Evolutionary conservation across 2,113 vertebrate genomes (phyloP), one percentile per base, ranked within the genome.

Genomic region (Pteruthius melanotis): DNA sequence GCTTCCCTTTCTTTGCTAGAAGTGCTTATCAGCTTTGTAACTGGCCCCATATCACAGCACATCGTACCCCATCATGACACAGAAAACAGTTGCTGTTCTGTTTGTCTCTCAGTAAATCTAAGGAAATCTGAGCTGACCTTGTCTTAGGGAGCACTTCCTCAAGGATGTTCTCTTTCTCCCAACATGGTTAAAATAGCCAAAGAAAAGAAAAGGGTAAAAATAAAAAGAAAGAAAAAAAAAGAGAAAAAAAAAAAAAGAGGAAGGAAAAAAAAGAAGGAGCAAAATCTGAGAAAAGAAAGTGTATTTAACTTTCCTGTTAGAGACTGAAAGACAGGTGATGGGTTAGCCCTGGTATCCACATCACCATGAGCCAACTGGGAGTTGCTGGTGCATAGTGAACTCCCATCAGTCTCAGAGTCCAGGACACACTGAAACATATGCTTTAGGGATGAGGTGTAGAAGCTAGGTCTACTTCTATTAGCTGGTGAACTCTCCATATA

Each of bases 11-110:
- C 74, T 93, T 69, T 65, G 30, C 74, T 79, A 30, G 2, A 8
- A 82, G 61, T 87, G 76, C 69, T 95, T 77, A 93, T 89, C 91
- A 87, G 89, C 59, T 85, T 82, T 85, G 66, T 90, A 84, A 88
- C 70, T 70, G 53, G 76, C 64, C 64, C 9, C 3, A 0, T 59
- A 92, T 37, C 85, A 85, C 50, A 83, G 35, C 53, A 68, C 49
- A 83, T 75, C 22, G 5, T 50, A 78, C 15, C 17, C 35, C 22
- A 72, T 42, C 53, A 33, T 26, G 85, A 77, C 47, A 86, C 27
- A 86, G 70, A 87, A 85, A 88, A 90, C 44, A 65, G 33, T 27
- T 85, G 40, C 49, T 3, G 3, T 57, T 89, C 59, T 49, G n/a
- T 30, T 70, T 54, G 13, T 37, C 47, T 93, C 63, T 66, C 33